phyloP scores from a whole-genome alignment of 2,797 vertebrate genomes.

The Vipera latastei region DNA sequence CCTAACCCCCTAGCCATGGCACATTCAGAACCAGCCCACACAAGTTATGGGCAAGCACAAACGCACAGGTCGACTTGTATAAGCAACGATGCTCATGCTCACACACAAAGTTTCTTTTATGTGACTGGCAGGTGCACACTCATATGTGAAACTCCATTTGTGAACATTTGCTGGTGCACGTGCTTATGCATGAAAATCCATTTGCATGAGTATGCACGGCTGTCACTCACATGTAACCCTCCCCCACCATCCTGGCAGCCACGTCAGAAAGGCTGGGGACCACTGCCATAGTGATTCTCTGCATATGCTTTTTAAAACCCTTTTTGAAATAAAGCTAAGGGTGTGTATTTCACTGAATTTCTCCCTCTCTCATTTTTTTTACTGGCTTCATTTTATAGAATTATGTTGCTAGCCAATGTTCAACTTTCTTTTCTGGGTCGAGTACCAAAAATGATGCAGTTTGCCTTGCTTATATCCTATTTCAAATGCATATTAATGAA shows the following conservation, averaged over 20 bases:
- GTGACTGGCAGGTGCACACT: too few relatives aligned
- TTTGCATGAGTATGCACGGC: background rate
- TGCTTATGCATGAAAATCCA: background rate
- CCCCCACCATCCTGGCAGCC: rapidly evolving
- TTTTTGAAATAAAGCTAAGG: background rate
- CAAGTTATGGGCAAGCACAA: background rate
- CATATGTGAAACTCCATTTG: background rate
- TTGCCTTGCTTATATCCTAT: background rate
- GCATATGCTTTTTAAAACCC: background rate
- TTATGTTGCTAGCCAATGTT: background rate
- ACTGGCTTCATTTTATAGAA: background rate
- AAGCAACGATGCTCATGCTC: background rate
- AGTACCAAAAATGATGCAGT: background rate
- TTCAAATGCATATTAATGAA: background rate
- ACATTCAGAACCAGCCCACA: background rate
- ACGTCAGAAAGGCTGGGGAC: background rate
- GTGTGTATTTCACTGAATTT: background rate
- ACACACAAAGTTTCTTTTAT: background rate
- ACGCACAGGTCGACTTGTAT: background rate
- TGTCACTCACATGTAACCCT: background rate
- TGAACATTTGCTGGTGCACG: background rate
- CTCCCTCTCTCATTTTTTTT: too few relatives aligned
- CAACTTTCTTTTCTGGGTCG: background rate
- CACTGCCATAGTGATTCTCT: background rate
- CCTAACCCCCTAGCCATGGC: too few relatives aligned